phyloP scores from a whole-genome alignment of 2,797 vertebrate genomes.

The Valencia hispanica region DNA sequence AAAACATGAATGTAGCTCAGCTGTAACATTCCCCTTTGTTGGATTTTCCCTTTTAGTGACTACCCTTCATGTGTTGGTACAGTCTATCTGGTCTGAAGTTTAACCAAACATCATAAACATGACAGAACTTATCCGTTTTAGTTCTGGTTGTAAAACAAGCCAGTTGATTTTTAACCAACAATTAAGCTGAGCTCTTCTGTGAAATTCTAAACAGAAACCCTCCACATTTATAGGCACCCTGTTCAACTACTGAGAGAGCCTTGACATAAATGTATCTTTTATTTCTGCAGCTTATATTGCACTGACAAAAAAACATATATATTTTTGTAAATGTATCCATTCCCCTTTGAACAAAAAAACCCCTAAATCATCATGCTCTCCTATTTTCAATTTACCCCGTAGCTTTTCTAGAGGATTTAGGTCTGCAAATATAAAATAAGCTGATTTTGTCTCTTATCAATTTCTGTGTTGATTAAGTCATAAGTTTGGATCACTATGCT shows the following conservation, averaged over 20 bases:
- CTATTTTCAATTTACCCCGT: too few relatives aligned
- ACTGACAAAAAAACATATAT: too few relatives aligned
- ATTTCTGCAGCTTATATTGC: not conserved
- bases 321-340: not conserved
- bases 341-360: too few relatives aligned
- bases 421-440: not conserved
- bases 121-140: not conserved
- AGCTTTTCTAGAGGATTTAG: not conserved
- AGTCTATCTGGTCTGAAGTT: not conserved
- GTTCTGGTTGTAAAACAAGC: not conserved
- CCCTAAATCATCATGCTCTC: too few relatives aligned
- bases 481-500: not conserved
- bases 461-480: not conserved
- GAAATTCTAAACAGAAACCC: not conserved
- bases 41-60: not conserved
- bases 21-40: not conserved
- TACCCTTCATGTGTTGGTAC: not conserved
- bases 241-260: not conserved
- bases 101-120: not conserved
- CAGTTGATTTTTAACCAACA: not conserved
- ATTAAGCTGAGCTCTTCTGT: not conserved
- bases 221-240: not conserved
- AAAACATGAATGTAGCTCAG: not conserved
- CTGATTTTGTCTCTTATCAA: not conserved
- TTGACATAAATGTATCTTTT: not conserved